These are phyloP conservation scores for Syngnathus floridae DNA, from an alignment of 2,113 vertebrate species.

Conservation along the genomic window DNA sequence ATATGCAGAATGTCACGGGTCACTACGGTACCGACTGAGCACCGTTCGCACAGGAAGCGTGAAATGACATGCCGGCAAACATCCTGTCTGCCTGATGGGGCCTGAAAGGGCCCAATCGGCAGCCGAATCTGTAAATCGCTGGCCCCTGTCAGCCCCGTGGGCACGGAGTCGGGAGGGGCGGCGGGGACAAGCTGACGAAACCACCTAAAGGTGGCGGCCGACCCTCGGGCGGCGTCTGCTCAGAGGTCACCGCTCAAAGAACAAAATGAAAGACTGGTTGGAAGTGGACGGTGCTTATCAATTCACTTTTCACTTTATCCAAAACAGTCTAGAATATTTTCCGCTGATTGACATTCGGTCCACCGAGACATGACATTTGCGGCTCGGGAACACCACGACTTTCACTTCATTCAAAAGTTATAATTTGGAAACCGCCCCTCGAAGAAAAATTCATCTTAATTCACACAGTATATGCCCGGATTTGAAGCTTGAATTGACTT, in stretches of 20 bases:
- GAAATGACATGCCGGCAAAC: slow-evolving; percentile 28
- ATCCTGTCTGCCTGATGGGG: slow-evolving; percentile 33
- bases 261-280: slow-evolving; percentile 15
- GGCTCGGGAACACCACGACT: no score
- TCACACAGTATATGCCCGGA: background rate
- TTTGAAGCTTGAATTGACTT: background rate
- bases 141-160: slow-evolving; percentile 35
- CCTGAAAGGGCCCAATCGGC: slow-evolving; percentile 43
- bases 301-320: no score
- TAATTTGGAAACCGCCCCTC: background rate
- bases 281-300: background rate
- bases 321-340: no score
- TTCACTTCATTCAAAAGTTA: no score
- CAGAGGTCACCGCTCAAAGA: slow-evolving; percentile 33
- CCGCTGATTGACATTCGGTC: no score
- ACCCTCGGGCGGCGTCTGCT: slow-evolving; percentile 27
- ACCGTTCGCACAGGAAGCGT: slow-evolving; percentile 15
- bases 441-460: slow-evolving; percentile 27
- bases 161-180: background rate
- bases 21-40: slow-evolving; percentile 25
- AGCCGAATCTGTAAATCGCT: slow-evolving; percentile 37
- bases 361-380: no score
- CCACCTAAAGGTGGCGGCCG: slow-evolving; percentile 20
- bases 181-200: slow-evolving; percentile 7
- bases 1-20: slow-evolving; percentile 46